Conservation (phyloP, 1,140 invertebrate genomes). For the Oncopeltus fasciatus region DNA sequence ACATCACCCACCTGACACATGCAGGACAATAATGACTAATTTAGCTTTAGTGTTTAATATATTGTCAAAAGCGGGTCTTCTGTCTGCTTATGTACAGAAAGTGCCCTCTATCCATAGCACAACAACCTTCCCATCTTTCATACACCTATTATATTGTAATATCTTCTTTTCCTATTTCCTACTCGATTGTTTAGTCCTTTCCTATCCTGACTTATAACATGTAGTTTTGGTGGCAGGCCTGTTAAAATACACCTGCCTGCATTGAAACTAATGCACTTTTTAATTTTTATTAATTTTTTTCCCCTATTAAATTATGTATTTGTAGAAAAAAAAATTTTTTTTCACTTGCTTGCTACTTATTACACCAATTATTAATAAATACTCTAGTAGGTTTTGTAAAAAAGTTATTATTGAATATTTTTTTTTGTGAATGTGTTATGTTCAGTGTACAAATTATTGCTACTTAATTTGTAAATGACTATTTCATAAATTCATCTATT, state of each 20-base stretch:
- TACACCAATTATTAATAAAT: not conserved
- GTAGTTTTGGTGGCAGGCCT: conserved; percentile 6
- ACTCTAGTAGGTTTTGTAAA: conserved; percentile 3
- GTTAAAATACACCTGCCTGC: conserved; percentile 8
- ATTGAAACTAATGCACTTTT: conserved; percentile 1
- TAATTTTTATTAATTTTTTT: not conserved
- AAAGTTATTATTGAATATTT: not conserved
- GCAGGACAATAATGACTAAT: conserved; percentile 8
- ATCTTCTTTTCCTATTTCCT: conserved; percentile 4
- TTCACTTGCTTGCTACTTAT: conserved; percentile 7
- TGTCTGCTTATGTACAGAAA: not conserved
- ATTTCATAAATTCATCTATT: not conserved
- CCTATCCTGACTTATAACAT: not conserved
- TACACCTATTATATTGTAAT: not conserved
- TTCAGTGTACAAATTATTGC: conserved; percentile 1
- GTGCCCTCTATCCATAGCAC: not conserved
- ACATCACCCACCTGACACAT: conserved; percentile 14
- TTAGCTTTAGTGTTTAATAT: conserved; percentile 10
- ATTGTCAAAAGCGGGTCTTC: not conserved
- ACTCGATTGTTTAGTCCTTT: not conserved
- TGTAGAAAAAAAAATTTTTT: not conserved
- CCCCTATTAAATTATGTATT: too few species aligned
- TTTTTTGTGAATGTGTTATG: conserved; percentile 1
- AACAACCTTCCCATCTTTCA: not conserved
- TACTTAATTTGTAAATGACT: not conserved